Evolutionary conservation across 2,888 invertebrate genomes (phyloP).

Genomic region (Agonopterix arenella): DNA sequence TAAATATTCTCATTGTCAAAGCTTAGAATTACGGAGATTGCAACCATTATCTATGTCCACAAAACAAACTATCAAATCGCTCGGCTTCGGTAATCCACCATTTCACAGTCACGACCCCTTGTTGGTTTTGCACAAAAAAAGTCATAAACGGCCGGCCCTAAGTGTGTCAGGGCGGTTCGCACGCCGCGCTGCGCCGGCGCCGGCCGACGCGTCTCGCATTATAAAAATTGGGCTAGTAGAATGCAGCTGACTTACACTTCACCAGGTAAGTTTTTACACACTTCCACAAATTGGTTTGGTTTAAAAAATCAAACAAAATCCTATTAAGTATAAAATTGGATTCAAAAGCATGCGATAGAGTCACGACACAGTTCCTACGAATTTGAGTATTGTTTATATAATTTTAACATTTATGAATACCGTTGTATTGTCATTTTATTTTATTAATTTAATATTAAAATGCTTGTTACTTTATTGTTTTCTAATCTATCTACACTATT

Average conservation of each 20-base stretch:
- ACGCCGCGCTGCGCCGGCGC: constrained; percentile 28
- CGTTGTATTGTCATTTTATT: not conserved
- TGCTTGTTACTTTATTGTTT: not conserved
- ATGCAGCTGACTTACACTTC: not conserved
- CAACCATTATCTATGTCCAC: constrained; percentile 35
- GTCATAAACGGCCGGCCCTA: constrained; percentile 35
- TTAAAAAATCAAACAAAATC: constrained; percentile 4
- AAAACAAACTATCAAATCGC: constrained; percentile 47
- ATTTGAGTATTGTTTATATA: not conserved
- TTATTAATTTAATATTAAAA: not conserved
- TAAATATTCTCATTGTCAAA: not conserved
- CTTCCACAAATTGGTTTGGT: constrained; percentile 45
- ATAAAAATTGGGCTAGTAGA: constrained; percentile 46
- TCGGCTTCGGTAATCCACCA: constrained; percentile 52
- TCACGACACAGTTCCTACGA: not conserved
- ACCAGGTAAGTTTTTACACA: constrained; percentile 21
- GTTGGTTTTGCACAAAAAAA: constrained; percentile 55
- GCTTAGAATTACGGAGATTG: constrained; percentile 22
- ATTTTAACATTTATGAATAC: not conserved
- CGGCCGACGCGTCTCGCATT: constrained; percentile 34
- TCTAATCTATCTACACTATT: too few species aligned
- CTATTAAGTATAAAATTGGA: too few species aligned
- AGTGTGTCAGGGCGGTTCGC: constrained; percentile 67
- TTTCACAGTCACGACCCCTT: constrained; percentile 69
- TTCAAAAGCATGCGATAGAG: too few species aligned